Base-by-base conservation (phyloP, 64 coral and sea anemone species). In the Acropora yongei region DNA sequence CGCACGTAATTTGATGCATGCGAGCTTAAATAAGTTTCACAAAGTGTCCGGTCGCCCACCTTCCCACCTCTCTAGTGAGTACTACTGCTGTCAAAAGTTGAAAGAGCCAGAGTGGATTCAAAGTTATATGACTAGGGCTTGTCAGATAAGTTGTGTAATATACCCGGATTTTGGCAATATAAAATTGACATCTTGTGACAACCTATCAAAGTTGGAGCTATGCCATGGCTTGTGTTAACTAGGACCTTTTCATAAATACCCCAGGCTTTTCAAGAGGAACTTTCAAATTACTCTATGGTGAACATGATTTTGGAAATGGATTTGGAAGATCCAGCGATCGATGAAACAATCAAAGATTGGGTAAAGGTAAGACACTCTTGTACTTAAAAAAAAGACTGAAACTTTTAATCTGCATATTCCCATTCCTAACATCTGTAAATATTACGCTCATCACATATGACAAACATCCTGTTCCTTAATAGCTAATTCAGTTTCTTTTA, bases 241-340 rank as follows among this genome's bases (percentile, higher is more conserved):
- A 63, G 2, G 11, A 10, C 60, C 11, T 14, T 63, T 14, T 1
- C 13, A 3, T 63, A 63, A 10, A 13, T 63, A 63, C 60, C 3
- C 6, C 3, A 94, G 95, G 80, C 76, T 16, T 97, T 96, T 42
- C 88, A 94, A 45, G 76, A 86, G 42, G 95, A 97, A 9, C 75
- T 97, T 19, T 88, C 92, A 40, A 89, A 89, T 42, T 79, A 91
- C 51, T 97, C 95, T 3, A 90, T 92, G 8, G 74, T 94, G 7
- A 93, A 97, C 74, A 90, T 97, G 82, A 94, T 97, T 0, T 44
- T 97, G 13, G 88, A 97, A 12, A 86, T 97, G 41, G 95, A 97
- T 66, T 77, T 94, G 8, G 93, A 93, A 71, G 92, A 97, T 69
- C 92, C 89, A 17, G 83, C 74, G 84, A 88, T 97, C 19, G 95